A percentile compares a stretch with the other conserved stretches of the same genome.
Evolutionary conservation across 2,888 invertebrate genomes (phyloP).

Genomic region (Dilophus febrilis): DNA sequence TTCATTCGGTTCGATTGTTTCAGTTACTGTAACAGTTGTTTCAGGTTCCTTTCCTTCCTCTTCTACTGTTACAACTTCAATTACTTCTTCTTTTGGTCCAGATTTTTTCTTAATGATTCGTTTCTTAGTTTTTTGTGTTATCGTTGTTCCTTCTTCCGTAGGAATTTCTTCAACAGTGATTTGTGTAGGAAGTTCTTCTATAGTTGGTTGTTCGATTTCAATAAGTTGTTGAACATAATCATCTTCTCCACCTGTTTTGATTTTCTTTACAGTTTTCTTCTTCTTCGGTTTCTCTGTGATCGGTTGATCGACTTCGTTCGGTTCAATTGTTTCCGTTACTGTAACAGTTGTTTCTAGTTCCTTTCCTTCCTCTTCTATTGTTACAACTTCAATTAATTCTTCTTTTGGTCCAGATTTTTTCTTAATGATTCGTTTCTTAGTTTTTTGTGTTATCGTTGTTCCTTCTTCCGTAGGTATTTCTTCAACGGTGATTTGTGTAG

Average conservation of each 20-base stretch:
- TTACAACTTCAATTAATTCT: constrained; percentile 26
- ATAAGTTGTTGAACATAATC: constrained; percentile 21
- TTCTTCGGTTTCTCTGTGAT: constrained; percentile 6
- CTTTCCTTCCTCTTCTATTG: constrained; percentile 23
- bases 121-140: constrained; percentile 17
- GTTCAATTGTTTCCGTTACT: constrained; percentile 15
- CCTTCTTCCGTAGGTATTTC: constrained; percentile 7
- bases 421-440: constrained; percentile 25
- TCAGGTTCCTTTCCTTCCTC: constrained; percentile 19
- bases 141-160: background rate
- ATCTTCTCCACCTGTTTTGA: constrained; percentile 18
- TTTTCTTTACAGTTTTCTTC: constrained; percentile 6
- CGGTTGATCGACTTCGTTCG: constrained; percentile 14
- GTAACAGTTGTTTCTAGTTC: constrained; percentile 19
- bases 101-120: constrained; percentile 23
- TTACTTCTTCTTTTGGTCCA: constrained; percentile 21
- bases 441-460: constrained; percentile 7
- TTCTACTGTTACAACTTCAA: constrained; percentile 1
- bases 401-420: constrained; percentile 21
- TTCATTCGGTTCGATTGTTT: constrained; percentile 11
- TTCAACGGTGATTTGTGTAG: constrained; percentile 29
- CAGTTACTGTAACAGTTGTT: constrained; percentile 19
- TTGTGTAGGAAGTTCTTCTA: background rate
- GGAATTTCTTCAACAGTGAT: constrained; percentile 5
- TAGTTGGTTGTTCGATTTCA: constrained; percentile 22